Evolutionary conservation across 1,140 invertebrate species (phyloP).

Genomic region (Arctopsyche grandis): DNA sequence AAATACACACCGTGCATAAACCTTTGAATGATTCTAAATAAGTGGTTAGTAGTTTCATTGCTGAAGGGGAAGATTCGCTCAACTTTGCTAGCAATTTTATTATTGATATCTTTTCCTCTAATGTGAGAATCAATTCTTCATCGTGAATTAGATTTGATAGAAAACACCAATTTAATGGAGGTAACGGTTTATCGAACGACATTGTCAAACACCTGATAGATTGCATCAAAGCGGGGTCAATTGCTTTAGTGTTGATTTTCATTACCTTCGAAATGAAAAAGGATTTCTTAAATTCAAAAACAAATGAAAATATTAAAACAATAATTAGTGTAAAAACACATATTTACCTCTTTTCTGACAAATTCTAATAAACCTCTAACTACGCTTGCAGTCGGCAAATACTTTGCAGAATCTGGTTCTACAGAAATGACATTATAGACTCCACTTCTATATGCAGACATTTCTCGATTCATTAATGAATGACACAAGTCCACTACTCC

Average conservation of each 20-base stretch:
- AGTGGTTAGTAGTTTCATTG: constrained; percentile 15
- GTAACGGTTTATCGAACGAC: constrained; percentile 25
- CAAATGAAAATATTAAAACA: neutral
- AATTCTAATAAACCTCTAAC: constrained; percentile 32
- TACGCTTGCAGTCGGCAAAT: constrained; percentile 22
- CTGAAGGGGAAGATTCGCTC: constrained; percentile 9
- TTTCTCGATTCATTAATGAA: constrained; percentile 27
- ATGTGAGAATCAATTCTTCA: neutral
- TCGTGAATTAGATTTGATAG: constrained; percentile 6
- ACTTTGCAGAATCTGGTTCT: constrained; percentile 32
- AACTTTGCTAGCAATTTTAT: constrained; percentile 6
- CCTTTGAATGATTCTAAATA: constrained; percentile 21
- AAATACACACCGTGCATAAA: neutral
- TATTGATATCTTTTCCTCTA: neutral
- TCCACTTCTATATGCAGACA: constrained; percentile 28
- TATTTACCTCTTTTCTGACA: constrained; percentile 28
- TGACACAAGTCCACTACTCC: constrained; percentile 6
- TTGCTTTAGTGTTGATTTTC: neutral
- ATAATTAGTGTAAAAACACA: neutral
- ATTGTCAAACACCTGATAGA: constrained; percentile 21
- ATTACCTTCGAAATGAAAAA: constrained; percentile 17
- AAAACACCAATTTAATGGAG: constrained; percentile 35
- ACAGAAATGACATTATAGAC: constrained; percentile 13
- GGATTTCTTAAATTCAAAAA: neutral
- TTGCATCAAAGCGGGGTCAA: neutral